Conservation (phyloP, 1,140 invertebrate species). For the Zaprionus kolodkinae region DNA sequence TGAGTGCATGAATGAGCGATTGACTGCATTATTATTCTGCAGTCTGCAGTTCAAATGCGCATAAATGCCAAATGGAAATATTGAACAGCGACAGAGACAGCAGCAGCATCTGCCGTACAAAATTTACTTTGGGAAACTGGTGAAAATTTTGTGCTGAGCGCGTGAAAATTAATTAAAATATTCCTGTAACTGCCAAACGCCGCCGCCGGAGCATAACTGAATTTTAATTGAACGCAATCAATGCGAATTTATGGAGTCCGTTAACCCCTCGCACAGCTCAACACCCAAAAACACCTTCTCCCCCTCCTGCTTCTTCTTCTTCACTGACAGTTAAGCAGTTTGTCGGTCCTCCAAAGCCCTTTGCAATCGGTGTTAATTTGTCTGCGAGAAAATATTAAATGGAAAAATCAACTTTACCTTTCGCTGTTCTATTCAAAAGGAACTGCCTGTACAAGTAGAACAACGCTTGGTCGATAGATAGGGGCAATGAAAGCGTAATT, state of each 20-base stretch:
- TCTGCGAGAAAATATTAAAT: constrained; percentile 76
- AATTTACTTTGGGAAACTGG: constrained; percentile 52
- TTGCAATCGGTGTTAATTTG: constrained; percentile 74
- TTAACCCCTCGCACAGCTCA: constrained; percentile 2
- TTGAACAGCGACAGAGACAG: constrained; percentile 28
- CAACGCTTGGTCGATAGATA: constrained; percentile 1
- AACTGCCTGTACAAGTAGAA: constrained; percentile 14
- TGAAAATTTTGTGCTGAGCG: constrained; percentile 81
- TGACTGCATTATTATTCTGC: constrained; percentile 25
- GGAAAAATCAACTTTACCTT: constrained; percentile 73
- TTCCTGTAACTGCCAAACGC: constrained; percentile 74
- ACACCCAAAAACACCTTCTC: neutral
- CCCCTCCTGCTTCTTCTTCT: neutral
- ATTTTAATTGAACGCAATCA: constrained; percentile 84
- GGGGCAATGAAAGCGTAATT: constrained; percentile 50
- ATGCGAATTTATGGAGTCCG: constrained; percentile 77
- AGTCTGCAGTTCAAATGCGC: constrained; percentile 42
- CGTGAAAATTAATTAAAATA: constrained; percentile 84
- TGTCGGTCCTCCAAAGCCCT: constrained; percentile 43
- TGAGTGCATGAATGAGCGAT: constrained; percentile 18
- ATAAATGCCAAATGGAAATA: constrained; percentile 53
- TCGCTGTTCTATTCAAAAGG: constrained; percentile 47
- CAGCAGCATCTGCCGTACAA: constrained; percentile 32
- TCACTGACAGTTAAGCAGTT: constrained; percentile 39
- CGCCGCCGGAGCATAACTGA: constrained; percentile 80